Percentiles rank a stretch among this genome's conserved stretches.
Conservation (phyloP, 2,797 vertebrate species). For the Melanogrammus aeglefinus region DNA sequence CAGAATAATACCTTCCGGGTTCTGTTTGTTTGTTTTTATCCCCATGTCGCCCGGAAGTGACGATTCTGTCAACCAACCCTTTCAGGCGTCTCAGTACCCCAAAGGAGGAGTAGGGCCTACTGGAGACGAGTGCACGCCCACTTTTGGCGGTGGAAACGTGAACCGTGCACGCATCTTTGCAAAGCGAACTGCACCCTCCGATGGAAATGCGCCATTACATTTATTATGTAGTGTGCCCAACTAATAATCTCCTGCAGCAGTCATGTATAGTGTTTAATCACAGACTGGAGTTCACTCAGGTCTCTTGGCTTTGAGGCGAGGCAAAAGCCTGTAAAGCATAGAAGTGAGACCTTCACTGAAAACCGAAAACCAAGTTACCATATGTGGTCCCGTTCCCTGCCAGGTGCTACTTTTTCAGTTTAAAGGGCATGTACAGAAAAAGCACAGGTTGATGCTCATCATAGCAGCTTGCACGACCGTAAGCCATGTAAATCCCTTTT, state of each 20-base stretch:
- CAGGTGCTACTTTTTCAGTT: conserved; percentile 35
- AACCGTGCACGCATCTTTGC: too few relatives aligned
- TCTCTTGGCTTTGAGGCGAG: neutral
- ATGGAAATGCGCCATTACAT: neutral
- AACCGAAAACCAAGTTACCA: conserved; percentile 29
- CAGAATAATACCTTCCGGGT: too few relatives aligned
- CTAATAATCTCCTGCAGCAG: neutral
- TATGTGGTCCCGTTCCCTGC: conserved; percentile 45
- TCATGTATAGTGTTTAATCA: neutral
- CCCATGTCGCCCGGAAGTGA: too few relatives aligned
- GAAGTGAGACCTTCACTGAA: conserved; percentile 27
- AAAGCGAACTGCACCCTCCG: too few relatives aligned
- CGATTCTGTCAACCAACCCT: too few relatives aligned
- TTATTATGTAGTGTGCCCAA: neutral
- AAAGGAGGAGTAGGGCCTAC: too few relatives aligned
- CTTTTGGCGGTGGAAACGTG: too few relatives aligned
- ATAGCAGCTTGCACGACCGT: conserved; percentile 32
- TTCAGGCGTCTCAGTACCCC: too few relatives aligned
- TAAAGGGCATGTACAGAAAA: conserved; percentile 30
- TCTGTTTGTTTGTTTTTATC: too few relatives aligned
- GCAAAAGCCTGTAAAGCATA: conserved; percentile 26
- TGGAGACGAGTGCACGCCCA: too few relatives aligned
- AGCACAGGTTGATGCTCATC: conserved; percentile 31
- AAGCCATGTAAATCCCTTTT: conserved; percentile 2
- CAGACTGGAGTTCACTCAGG: neutral